Conservation (phyloP, 1,140 invertebrate species). For the Danaus melanippus region DNA sequence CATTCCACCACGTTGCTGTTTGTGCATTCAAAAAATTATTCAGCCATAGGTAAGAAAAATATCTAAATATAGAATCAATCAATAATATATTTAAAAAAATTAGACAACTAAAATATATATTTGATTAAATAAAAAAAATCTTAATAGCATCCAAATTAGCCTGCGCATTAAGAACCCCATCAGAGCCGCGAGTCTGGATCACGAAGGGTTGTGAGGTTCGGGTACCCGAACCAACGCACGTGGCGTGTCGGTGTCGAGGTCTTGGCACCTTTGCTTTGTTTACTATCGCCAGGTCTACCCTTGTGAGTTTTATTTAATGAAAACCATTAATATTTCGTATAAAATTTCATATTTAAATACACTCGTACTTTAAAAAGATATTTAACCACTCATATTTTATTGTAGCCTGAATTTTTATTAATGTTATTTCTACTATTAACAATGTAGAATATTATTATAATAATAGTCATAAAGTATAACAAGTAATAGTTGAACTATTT, state of each 20-base stretch:
- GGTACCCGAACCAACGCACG: conserved; percentile 41
- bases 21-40: conserved; percentile 54
- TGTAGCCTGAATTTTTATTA: too few species aligned
- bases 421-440: too few species aligned
- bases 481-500: too few species aligned
- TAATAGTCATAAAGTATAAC: too few species aligned
- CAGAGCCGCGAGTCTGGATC: conserved; percentile 41
- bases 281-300: conserved; percentile 46
- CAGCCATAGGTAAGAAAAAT: conserved; percentile 42
- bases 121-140: too few species aligned
- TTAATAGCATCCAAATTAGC: conserved; percentile 46
- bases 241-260: conserved; percentile 47
- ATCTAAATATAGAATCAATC: too few species aligned
- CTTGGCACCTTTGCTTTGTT: conserved; percentile 50
- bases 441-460: too few species aligned
- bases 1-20: conserved; percentile 51
- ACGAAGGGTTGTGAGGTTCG: conserved; percentile 48
- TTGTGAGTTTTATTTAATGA: conserved; percentile 34
- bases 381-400: too few species aligned
- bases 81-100: too few species aligned
- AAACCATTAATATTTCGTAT: neutral
- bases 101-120: neutral
- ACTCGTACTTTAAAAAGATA: too few species aligned
- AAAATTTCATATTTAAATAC: neutral
- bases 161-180: conserved; percentile 39